Evolutionary conservation across 2,113 vertebrate genomes (phyloP), one percentile per base, ranked within the genome.

Genomic region (Pterocles burchelli): DNA sequence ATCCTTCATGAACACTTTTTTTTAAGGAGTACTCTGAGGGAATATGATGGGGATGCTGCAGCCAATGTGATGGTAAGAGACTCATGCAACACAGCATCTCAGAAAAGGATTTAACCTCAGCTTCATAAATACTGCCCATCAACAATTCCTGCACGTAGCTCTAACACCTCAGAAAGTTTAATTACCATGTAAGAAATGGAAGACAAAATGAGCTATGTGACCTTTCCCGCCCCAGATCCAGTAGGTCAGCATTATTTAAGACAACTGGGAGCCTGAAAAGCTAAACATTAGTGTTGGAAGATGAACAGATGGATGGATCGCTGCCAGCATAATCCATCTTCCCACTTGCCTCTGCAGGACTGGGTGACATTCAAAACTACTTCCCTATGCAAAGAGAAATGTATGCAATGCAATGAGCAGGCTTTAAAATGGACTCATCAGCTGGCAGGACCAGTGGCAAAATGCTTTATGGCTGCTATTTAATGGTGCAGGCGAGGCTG

Each of bases 231-330:
- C 41, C 83, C 65, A 93, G 92, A 95, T 83, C 83, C 93, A 84
- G 85, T 95, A 96, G 97, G 96, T 96, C 96, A 97, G 92, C 89
- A 97, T 84, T 96, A 97, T 97, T 97, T 96, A 95, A 95, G 91
- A 93, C 91, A 96, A 97, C 73, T 74, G 85, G 89, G 88, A 95
- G 77, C 79, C 88, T 43, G 71, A 84, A 92, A 86, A 95, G 74
- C 91, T 93, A 96, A 96, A 95, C 96, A 95, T 97, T 95, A 97
- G 74, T 61, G 80, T 49, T 97, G 97, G 96, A 95, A 92, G 83
- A 94, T 74, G 93, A 97, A 93, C 94, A 97, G 96, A 97, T 95
- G 94, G 92, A 96, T 97, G 96, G 93, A 94, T 78, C 8, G 14
- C 77, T 95, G 96, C 96, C 96, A 97, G 82, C 25, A 80, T 17